Conservation (phyloP, 2,888 invertebrate species). For the Heliconius ismenius region DNA sequence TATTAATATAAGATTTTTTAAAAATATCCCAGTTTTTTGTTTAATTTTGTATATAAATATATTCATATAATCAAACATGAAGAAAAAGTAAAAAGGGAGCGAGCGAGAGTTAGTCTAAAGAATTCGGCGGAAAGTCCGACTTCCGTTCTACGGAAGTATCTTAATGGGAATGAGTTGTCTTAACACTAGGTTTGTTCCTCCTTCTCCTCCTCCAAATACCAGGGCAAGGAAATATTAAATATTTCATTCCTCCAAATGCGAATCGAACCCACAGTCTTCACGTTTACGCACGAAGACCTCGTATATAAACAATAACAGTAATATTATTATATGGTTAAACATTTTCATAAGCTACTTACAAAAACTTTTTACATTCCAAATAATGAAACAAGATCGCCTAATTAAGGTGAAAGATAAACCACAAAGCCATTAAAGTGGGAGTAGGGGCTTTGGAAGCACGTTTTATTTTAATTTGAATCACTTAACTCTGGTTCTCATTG, state of each 20-base stretch:
- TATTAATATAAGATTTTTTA: too few species aligned
- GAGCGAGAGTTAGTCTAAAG: too few species aligned
- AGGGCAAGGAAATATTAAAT: too few species aligned
- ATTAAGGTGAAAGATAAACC: conserved; percentile 24
- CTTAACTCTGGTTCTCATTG: not conserved
- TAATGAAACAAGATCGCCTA: conserved; percentile 18
- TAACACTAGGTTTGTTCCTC: too few species aligned
- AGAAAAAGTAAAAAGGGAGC: too few species aligned
- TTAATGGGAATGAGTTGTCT: too few species aligned
- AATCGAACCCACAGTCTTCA: too few species aligned
- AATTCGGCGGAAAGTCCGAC: too few species aligned
- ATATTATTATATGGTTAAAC: not conserved
- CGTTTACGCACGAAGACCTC: too few species aligned
- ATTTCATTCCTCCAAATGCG: too few species aligned
- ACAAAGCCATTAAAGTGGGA: conserved; percentile 26
- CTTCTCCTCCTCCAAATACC: too few species aligned
- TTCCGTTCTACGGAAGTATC: too few species aligned
- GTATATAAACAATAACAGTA: not conserved
- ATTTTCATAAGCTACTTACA: not conserved
- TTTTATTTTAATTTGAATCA: conserved; percentile 30
- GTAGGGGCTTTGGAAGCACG: conserved; percentile 9
- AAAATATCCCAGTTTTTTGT: not conserved
- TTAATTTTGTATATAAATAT: not conserved
- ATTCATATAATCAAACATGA: not conserved
- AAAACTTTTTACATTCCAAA: not conserved